Conservation (phyloP, 2,113 vertebrate genomes). For the Acinonyx jubatus region DNA sequence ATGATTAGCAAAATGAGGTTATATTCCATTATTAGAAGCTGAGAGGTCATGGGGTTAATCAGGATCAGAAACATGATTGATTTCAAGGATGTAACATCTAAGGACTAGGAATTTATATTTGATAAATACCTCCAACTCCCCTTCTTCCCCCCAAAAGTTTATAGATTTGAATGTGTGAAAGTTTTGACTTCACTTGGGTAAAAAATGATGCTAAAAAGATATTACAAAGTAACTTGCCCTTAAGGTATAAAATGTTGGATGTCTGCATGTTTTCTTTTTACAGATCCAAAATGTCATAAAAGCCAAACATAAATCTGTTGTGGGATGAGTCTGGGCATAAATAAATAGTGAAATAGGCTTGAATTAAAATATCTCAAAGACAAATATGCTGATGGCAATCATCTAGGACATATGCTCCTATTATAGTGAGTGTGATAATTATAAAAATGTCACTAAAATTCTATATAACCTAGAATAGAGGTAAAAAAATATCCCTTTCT, state of each 20-base stretch:
- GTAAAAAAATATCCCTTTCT: background rate
- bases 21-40: background rate
- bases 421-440: background rate
- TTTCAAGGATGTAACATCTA: constrained; percentile 23
- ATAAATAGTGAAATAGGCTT: constrained; percentile 9
- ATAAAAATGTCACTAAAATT: constrained; percentile 14
- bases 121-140: background rate
- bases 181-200: background rate
- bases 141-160: accelerated
- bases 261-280: background rate
- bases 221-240: background rate
- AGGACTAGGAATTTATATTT: background rate
- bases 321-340: background rate
- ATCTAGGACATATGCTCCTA: background rate
- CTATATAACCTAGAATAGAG: background rate
- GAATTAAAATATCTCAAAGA: background rate
- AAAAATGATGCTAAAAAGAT: background rate
- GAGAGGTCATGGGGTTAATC: background rate
- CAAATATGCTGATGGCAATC: background rate
- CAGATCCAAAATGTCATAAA: background rate
- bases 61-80: background rate
- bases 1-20: background rate
- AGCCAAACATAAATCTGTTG: background rate
- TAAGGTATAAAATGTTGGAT: background rate
- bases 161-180: background rate